A percentile compares a stretch with the other conserved stretches of the same genome.
Evolutionary conservation across 2,888 invertebrate genomes (phyloP).

Genomic region (Catonia carolina): DNA sequence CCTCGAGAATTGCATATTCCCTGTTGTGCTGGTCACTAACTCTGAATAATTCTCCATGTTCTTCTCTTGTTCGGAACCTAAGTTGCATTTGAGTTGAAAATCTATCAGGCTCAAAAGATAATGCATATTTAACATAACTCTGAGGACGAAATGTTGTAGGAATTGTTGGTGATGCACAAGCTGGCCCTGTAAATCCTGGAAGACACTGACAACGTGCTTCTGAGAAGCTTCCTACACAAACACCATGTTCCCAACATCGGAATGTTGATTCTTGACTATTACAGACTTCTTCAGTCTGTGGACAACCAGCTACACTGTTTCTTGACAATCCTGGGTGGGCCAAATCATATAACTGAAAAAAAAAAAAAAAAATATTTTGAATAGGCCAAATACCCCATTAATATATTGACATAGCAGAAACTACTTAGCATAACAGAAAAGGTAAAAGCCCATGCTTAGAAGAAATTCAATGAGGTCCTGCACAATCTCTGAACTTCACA

Average conservation of each 20-base stretch:
- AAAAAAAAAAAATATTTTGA: constrained; percentile 16
- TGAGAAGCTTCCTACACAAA: constrained; percentile 83
- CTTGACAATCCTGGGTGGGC: constrained; percentile 85
- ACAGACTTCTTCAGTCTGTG: constrained; percentile 88
- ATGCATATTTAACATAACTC: constrained; percentile 93
- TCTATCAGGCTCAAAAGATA: constrained; percentile 88
- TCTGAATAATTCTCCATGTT: constrained; percentile 87
- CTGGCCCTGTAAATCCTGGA: constrained; percentile 91
- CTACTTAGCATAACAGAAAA: too few relatives aligned
- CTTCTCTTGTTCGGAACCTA: constrained; percentile 87
- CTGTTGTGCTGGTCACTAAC: constrained; percentile 91
- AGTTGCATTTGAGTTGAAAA: constrained; percentile 90
- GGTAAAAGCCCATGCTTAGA: too few relatives aligned
- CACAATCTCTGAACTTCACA: too few relatives aligned
- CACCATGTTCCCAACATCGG: constrained; percentile 89
- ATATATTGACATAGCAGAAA: too few relatives aligned
- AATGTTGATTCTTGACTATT: constrained; percentile 78
- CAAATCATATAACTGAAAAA: constrained; percentile 73
- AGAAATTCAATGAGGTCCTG: too few relatives aligned
- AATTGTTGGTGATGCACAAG: constrained; percentile 76
- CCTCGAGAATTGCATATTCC: constrained; percentile 85
- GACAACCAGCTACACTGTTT: constrained; percentile 84
- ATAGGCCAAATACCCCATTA: too few relatives aligned
- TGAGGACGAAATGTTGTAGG: constrained; percentile 89
- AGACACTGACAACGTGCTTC: constrained; percentile 89